These are phyloP conservation scores for Calypte anna DNA, from an alignment of 2,113 vertebrate genomes.

Conservation along the genomic window DNA sequence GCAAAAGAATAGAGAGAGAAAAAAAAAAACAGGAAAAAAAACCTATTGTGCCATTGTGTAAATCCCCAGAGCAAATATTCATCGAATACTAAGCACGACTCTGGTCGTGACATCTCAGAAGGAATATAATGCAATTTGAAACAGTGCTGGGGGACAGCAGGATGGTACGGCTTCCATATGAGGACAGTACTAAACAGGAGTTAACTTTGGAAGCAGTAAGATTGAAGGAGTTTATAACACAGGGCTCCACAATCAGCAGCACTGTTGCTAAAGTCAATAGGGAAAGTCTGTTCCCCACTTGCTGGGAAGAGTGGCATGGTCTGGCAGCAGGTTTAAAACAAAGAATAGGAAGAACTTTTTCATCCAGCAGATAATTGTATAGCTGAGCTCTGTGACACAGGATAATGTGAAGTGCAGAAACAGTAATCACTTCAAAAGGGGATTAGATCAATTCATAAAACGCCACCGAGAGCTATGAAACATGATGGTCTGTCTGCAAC, in stretches of 20 bases:
- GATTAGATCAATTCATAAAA: slow-evolving; percentile 1
- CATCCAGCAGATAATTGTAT: background rate
- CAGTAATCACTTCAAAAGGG: background rate
- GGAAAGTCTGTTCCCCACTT: background rate
- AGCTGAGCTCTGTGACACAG: background rate
- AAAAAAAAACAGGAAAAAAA: background rate
- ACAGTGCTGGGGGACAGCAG: background rate
- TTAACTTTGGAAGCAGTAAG: background rate
- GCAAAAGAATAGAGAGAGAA: background rate
- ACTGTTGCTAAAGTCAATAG: background rate
- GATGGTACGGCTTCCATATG: background rate
- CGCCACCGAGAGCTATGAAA: background rate
- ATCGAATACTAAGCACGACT: background rate
- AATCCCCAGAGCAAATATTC: background rate
- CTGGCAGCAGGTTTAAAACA: background rate
- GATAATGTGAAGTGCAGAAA: background rate
- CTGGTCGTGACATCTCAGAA: background rate
- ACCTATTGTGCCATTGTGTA: background rate
- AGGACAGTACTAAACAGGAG: background rate
- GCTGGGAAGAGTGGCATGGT: background rate
- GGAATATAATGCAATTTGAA: background rate
- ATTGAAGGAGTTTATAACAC: background rate
- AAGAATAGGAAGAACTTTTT: background rate
- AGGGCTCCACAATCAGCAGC: background rate
- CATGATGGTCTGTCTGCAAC: background rate